phyloP scores from a whole-genome alignment of 2,797 vertebrate genomes.

The Pseudomugil gertrudae region DNA sequence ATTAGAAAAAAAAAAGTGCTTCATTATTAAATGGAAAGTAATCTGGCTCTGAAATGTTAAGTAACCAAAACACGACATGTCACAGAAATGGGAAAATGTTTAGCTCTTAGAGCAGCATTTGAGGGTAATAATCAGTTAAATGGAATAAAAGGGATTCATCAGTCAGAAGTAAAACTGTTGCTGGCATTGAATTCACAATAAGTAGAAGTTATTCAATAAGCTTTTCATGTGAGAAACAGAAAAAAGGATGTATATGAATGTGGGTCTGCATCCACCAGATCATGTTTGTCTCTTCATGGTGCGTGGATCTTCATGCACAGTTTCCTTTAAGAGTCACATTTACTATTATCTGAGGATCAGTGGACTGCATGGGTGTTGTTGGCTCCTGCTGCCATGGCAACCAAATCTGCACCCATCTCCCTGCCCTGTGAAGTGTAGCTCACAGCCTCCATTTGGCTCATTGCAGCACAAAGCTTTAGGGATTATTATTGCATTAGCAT shows the following conservation, averaged over 20 bases:
- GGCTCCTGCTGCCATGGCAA: conserved; percentile 65
- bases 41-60: not conserved
- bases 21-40: too few species aligned
- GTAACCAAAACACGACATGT: too few species aligned
- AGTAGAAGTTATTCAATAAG: not conserved
- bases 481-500: conserved; percentile 64
- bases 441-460: conserved; percentile 56
- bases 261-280: conserved; percentile 5
- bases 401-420: conserved; percentile 39
- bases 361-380: conserved; percentile 32
- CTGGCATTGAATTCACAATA: too few species aligned
- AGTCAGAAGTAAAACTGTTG: not conserved
- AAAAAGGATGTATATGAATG: not conserved
- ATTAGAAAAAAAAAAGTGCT: not conserved
- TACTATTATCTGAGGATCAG: conserved; percentile 45
- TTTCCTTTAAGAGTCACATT: conserved; percentile 66
- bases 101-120: not conserved
- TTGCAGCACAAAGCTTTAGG: conserved; percentile 42
- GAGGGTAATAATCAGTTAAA: not conserved
- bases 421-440: conserved; percentile 38
- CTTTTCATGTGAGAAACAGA: not conserved
- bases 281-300: conserved; percentile 44
- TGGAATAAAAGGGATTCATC: not conserved
- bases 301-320: conserved; percentile 28
- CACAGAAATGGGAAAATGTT: not conserved